Percentiles rank a stretch among this genome's conserved stretches.
phyloP scores from a whole-genome alignment of 2,888 invertebrate species.

The Gerris lacustris region DNA sequence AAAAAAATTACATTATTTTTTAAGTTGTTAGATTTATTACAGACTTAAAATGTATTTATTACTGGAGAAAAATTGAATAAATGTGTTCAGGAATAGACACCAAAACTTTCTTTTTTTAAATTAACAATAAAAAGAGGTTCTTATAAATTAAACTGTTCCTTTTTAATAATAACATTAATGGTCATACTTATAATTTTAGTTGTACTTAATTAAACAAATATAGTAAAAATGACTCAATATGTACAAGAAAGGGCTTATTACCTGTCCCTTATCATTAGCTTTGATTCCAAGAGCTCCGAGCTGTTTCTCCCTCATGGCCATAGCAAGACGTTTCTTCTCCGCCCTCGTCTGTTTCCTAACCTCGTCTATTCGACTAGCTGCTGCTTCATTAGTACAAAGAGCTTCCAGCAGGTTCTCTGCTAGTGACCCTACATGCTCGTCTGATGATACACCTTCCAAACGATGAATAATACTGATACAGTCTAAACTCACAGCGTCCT shows the following conservation, averaged over 20 bases:
- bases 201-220: too few relatives aligned
- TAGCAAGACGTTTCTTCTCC: slow-evolving; percentile 93
- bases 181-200: too few relatives aligned
- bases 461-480: slow-evolving; percentile 92
- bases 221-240: too few relatives aligned
- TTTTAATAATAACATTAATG: too few relatives aligned
- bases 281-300: slow-evolving; percentile 87
- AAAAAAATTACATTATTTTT: slow-evolving; percentile 13
- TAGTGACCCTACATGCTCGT: slow-evolving; percentile 90
- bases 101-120: too few relatives aligned
- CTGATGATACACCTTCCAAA: slow-evolving; percentile 91
- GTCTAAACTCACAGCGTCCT: slow-evolving; percentile 73
- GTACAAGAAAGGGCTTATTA: slow-evolving; percentile 35
- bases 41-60: too few relatives aligned
- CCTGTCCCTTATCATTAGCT: slow-evolving; percentile 94
- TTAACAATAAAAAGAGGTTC: too few relatives aligned
- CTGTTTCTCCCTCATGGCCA: slow-evolving; percentile 95
- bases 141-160: too few relatives aligned
- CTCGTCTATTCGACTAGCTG: slow-evolving; percentile 77
- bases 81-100: too few relatives aligned
- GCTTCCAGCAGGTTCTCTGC: slow-evolving; percentile 92
- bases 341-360: slow-evolving; percentile 86
- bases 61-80: too few relatives aligned
- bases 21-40: background rate
- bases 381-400: slow-evolving; percentile 61